Percentiles rank a stretch among this genome's conserved stretches.
These are phyloP conservation scores for Drosophila testacea DNA, from an alignment of 2,888 invertebrate species.

Conservation along the genomic window DNA sequence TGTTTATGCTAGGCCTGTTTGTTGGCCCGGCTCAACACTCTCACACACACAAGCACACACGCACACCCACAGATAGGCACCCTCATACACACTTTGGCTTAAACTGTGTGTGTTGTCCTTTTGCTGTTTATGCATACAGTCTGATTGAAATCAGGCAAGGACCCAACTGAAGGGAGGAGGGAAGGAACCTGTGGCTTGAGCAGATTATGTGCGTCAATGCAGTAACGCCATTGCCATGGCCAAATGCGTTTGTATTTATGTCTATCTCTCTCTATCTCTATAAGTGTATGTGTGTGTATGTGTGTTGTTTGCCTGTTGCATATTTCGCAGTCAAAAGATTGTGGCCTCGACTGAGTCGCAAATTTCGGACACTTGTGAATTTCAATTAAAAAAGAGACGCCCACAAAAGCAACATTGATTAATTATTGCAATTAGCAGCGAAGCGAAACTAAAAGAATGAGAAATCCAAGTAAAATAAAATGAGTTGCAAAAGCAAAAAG, in stretches of 20 bases:
- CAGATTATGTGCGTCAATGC: conserved; percentile 61
- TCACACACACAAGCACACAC: conserved; percentile 16
- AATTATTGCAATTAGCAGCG: conserved; percentile 64
- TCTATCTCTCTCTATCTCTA: background rate
- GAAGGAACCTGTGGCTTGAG: conserved; percentile 47
- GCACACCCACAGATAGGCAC: conserved; percentile 3
- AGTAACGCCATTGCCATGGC: conserved; percentile 54
- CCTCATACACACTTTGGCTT: conserved; percentile 1
- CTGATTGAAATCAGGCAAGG: conserved; percentile 65
- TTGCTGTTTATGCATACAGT: conserved; percentile 64
- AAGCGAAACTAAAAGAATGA: conserved; percentile 15
- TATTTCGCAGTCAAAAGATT: conserved; percentile 29
- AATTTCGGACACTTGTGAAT: conserved; percentile 13
- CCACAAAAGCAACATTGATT: conserved; percentile 49
- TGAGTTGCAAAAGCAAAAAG: conserved; percentile 1
- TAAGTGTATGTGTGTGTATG: conserved; percentile 6
- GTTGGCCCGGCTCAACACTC: conserved; percentile 66
- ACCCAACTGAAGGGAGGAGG: background rate
- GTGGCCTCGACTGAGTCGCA: background rate
- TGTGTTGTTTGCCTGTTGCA: conserved; percentile 51
- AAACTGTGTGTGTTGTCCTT: conserved; percentile 34
- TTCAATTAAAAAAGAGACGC: conserved; percentile 42
- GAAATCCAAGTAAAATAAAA: background rate
- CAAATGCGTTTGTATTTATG: conserved; percentile 20
- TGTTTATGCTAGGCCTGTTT: conserved; percentile 72